These are phyloP conservation scores for Morpho achilles DNA, from an alignment of 2,888 invertebrate genomes.

Conservation along the genomic window DNA sequence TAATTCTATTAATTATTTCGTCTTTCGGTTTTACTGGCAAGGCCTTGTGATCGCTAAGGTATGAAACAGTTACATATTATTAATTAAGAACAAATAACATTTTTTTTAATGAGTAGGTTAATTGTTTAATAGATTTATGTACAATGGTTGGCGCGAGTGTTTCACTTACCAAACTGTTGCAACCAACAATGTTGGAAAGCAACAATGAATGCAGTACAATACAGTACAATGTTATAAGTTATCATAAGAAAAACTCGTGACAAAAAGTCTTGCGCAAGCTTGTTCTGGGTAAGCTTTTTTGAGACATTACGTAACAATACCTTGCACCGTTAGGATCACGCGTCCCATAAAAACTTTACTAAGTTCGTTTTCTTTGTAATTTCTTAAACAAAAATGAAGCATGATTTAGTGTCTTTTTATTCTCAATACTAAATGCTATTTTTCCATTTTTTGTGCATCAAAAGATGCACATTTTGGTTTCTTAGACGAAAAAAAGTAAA, in stretches of 20 bases:
- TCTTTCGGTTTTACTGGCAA: no score
- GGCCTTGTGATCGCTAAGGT: no score
- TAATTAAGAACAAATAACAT: no score
- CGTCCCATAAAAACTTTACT: constrained; percentile 58
- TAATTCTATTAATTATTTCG: no score
- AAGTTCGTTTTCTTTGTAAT: constrained; percentile 61
- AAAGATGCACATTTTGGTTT: constrained; percentile 8
- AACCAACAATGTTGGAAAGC: constrained; percentile 37
- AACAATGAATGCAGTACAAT: constrained; percentile 28
- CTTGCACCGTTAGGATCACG: constrained; percentile 62
- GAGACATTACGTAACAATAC: constrained; percentile 54
- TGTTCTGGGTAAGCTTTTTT: constrained; percentile 62
- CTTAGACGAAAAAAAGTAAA: constrained; percentile 3
- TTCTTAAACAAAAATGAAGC: constrained; percentile 55
- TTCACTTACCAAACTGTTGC: constrained; percentile 67
- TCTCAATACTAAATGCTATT: constrained; percentile 34
- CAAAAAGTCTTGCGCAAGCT: constrained; percentile 66
- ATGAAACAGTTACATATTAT: no score
- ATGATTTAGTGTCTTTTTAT: constrained; percentile 65
- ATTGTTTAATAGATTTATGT: no score
- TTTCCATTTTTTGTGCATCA: constrained; percentile 21
- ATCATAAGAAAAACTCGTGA: constrained; percentile 37
- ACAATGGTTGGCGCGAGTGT: constrained; percentile 20
- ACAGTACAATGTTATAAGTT: constrained; percentile 32
- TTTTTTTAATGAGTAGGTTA: no score